Percentiles rank a stretch among this genome's conserved stretches.
These are phyloP conservation scores for Trachurus trachurus DNA, from an alignment of 2,797 vertebrate species.

Conservation along the genomic window DNA sequence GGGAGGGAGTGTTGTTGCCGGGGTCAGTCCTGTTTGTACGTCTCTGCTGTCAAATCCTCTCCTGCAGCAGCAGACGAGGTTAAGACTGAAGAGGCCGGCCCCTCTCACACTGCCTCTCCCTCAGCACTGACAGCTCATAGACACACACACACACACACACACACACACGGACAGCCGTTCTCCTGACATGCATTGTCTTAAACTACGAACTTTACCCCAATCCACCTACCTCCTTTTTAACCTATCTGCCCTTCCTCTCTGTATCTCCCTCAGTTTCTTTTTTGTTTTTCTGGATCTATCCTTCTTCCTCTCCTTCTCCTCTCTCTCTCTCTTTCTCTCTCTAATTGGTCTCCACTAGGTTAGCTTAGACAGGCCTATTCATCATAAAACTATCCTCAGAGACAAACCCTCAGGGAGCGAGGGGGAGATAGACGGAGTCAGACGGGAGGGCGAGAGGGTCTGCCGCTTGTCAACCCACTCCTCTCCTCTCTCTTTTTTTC, in stretches of 20 bases:
- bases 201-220: conserved; percentile 65
- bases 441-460: conserved; percentile 81
- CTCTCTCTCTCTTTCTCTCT: conserved; percentile 81
- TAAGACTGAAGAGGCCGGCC: conserved; percentile 79
- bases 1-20: conserved; percentile 40
- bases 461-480: conserved; percentile 83
- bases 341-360: conserved; percentile 98
- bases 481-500: conserved; percentile 58
- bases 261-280: conserved; percentile 81
- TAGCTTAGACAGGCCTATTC: conserved; percentile 98
- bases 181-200: conserved; percentile 55
- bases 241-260: conserved; percentile 60
- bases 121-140: conserved; percentile 76
- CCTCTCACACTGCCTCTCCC: conserved; percentile 71
- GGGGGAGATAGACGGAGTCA: conserved; percentile 78
- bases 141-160: conserved; percentile 49
- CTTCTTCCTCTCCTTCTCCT: not conserved
- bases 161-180: conserved; percentile 36
- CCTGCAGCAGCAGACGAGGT: conserved; percentile 82
- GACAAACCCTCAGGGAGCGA: conserved; percentile 92
- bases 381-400: conserved; percentile 96
- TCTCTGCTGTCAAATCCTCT: conserved; percentile 83
- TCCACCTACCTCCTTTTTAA: conserved; percentile 64
- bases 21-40: conserved; percentile 69
- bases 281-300: conserved; percentile 55